phyloP scores from a whole-genome alignment of 2,797 vertebrate genomes.

The Hemibagrus guttatus region DNA sequence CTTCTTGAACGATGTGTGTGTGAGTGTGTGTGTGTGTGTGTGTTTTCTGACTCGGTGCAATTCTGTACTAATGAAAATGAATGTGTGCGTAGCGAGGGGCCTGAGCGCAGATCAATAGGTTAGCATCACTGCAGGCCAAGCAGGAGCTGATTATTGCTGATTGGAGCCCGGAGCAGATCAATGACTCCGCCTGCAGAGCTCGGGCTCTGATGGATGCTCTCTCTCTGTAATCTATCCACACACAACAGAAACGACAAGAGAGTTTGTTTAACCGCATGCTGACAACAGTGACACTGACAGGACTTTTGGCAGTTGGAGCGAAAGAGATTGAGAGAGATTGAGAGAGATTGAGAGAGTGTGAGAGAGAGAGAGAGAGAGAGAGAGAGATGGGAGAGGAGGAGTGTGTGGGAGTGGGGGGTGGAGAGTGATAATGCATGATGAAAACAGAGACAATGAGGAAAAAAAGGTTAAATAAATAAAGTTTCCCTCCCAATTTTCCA shows the following conservation, averaged over 20 bases:
- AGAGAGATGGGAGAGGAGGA: neutral
- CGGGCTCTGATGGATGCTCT: slow-evolving; percentile 61
- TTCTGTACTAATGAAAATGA: slow-evolving; percentile 57
- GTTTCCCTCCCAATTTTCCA: neutral
- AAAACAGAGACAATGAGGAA: neutral
- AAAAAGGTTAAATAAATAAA: neutral
- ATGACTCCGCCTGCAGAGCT: slow-evolving; percentile 43
- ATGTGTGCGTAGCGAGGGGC: slow-evolving; percentile 53
- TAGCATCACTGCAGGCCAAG: slow-evolving; percentile 40
- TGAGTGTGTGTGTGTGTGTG: neutral
- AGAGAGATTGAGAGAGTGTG: neutral
- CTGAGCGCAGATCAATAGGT: slow-evolving; percentile 49
- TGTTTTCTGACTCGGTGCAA: slow-evolving; percentile 14
- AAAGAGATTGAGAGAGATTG: neutral
- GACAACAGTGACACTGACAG: slow-evolving; percentile 1
- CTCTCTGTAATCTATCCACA: slow-evolving; percentile 54
- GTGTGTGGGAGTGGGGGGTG: neutral
- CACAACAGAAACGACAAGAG: slow-evolving; percentile 44
- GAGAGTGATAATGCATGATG: neutral
- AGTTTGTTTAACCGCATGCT: slow-evolving; percentile 44
- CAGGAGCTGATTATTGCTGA: slow-evolving; percentile 66
- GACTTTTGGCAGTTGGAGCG: neutral
- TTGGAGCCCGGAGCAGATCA: slow-evolving; percentile 60
- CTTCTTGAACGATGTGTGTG: slow-evolving; percentile 24
- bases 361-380: neutral